A percentile compares a stretch with the other conserved stretches of the same genome.
Conservation (phyloP, 2,888 invertebrate species). For the Aleiodes leptofemur region DNA sequence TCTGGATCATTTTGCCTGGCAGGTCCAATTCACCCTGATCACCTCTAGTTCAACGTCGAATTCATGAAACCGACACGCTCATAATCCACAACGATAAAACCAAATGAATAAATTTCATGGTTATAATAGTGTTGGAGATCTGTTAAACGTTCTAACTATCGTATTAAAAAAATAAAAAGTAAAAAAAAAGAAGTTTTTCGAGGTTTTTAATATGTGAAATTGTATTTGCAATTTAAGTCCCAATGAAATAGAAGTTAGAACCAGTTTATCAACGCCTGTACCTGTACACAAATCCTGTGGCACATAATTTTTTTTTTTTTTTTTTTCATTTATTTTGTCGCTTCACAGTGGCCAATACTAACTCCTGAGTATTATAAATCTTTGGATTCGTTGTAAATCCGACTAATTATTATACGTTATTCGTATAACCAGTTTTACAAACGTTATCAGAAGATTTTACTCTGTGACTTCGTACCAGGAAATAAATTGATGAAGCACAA, state of each 20-base stretch:
- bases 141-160: background rate
- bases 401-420: slow-evolving; percentile 58
- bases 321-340: slow-evolving; percentile 19
- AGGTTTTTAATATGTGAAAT: slow-evolving; percentile 10
- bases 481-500: slow-evolving; percentile 19
- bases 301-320: slow-evolving; percentile 26
- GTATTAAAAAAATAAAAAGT: no score
- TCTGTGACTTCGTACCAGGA: background rate
- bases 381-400: slow-evolving; percentile 57
- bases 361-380: slow-evolving; percentile 52
- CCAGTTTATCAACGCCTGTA: slow-evolving; percentile 53
- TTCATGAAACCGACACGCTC: slow-evolving; percentile 30
- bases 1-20: background rate
- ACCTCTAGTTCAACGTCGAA: slow-evolving; percentile 15
- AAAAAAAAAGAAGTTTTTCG: no score
- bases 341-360: background rate
- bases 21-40: no score
- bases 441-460: slow-evolving; percentile 19
- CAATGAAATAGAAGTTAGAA: slow-evolving; percentile 51
- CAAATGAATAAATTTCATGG: slow-evolving; percentile 34
- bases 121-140: slow-evolving; percentile 32
- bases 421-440: slow-evolving; percentile 54
- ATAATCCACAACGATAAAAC: slow-evolving; percentile 29
- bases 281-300: slow-evolving; percentile 46
- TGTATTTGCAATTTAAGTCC: slow-evolving; percentile 30